These are phyloP conservation scores for Dysdera silvatica DNA, from an alignment of 1,140 invertebrate species.

Conservation along the genomic window DNA sequence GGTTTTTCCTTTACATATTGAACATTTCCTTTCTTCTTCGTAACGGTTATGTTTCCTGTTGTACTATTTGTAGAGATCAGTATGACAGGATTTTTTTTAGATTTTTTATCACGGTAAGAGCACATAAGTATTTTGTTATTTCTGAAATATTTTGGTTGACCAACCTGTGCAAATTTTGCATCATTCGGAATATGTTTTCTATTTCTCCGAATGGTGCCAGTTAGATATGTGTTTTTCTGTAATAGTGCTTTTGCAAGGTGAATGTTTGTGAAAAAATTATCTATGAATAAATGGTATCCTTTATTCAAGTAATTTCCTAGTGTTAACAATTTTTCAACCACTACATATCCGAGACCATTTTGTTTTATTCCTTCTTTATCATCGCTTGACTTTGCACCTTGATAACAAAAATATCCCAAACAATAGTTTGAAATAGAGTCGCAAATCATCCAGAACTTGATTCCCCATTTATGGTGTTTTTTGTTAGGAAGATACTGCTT, in stretches of 20 bases:
- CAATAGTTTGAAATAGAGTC: background rate
- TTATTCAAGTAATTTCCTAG: background rate
- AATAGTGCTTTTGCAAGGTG: too few relatives aligned
- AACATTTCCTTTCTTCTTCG: slow-evolving; percentile 8
- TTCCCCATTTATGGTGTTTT: slow-evolving; percentile 4
- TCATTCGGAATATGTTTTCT: too few relatives aligned
- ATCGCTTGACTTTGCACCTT: slow-evolving; percentile 36
- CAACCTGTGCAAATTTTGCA: too few relatives aligned
- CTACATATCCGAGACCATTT: background rate
- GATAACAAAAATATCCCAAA: slow-evolving; percentile 1
- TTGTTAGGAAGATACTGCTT: slow-evolving; percentile 7
- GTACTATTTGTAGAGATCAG: background rate
- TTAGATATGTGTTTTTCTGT: too few relatives aligned
- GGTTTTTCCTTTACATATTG: slow-evolving; percentile 13
- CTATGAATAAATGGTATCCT: too few relatives aligned
- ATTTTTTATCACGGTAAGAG: too few relatives aligned
- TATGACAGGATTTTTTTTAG: too few relatives aligned
- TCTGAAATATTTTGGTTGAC: too few relatives aligned
- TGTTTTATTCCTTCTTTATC: background rate
- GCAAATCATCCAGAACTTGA: background rate
- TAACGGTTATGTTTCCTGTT: slow-evolving; percentile 12
- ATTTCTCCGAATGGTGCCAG: too few relatives aligned
- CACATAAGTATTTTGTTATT: too few relatives aligned
- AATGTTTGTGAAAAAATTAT: too few relatives aligned
- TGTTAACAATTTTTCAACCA: too few relatives aligned